Conservation (phyloP, 2,888 invertebrate genomes). For the Uropetala carovei region DNA sequence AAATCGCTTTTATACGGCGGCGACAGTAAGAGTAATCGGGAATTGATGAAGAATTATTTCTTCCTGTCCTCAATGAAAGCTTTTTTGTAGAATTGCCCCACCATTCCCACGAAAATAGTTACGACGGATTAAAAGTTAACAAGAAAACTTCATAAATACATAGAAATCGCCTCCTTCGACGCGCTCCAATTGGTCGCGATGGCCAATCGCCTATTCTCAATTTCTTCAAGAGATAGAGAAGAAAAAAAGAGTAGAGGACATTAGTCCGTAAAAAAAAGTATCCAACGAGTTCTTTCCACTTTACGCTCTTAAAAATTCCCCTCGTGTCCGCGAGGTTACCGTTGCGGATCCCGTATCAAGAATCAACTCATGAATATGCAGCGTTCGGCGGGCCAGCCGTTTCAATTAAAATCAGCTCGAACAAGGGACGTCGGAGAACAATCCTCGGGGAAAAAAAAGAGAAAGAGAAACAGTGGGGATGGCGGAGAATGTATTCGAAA, state of each 20-base stretch:
- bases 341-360: constrained; percentile 42
- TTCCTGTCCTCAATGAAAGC: too few relatives aligned
- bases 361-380: constrained; percentile 46
- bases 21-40: too few relatives aligned
- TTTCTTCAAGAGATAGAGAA: too few relatives aligned
- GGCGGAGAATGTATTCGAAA: constrained; percentile 37
- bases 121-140: neutral
- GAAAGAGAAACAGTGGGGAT: neutral
- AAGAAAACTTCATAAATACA: neutral
- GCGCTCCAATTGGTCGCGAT: too few relatives aligned
- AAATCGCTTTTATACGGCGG: neutral
- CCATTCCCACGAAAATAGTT: neutral
- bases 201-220: too few relatives aligned
- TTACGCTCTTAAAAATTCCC: neutral
- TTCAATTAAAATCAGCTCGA: constrained; percentile 53
- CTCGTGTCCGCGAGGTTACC: neutral
- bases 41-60: too few relatives aligned
- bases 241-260: neutral
- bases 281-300: neutral
- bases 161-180: too few relatives aligned
- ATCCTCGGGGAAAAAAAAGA: neutral
- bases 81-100: too few relatives aligned
- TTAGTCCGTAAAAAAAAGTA: neutral
- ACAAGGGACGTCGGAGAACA: constrained; percentile 7
- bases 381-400: constrained; percentile 13